Conservation (phyloP, 1,140 invertebrate genomes). For the Drosophila miranda region DNA sequence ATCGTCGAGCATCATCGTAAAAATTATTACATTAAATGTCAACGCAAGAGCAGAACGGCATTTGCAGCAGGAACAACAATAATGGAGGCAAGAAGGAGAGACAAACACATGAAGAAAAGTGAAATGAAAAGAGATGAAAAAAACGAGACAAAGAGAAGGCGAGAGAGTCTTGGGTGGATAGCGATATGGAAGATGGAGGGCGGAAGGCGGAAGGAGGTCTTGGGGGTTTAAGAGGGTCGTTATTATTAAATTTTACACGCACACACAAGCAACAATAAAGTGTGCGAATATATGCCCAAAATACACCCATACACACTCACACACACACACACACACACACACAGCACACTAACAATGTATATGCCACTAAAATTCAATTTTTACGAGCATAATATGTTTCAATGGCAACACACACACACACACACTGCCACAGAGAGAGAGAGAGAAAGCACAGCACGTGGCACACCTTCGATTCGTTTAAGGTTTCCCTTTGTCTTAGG, state of each 20-base stretch:
- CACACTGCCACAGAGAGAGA: background rate
- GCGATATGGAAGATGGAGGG: constrained; percentile 20
- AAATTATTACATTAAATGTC: constrained; percentile 80
- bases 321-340: constrained; percentile 7
- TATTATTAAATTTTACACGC: constrained; percentile 79
- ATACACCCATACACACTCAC: constrained; percentile 29
- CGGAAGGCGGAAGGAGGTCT: constrained; percentile 20
- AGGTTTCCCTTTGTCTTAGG: constrained; percentile 37
- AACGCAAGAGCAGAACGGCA: constrained; percentile 54
- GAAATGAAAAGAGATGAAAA: constrained; percentile 1
- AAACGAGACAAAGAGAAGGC: constrained; percentile 8
- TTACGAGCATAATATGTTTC: constrained; percentile 79
- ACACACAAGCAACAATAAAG: constrained; percentile 62
- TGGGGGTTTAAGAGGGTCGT: constrained; percentile 74
- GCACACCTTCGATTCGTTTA: constrained; percentile 27
- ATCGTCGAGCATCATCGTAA: constrained; percentile 74
- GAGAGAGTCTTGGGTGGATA: constrained; percentile 35
- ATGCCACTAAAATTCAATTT: constrained; percentile 78
- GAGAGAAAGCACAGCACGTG: background rate
- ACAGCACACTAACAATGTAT: constrained; percentile 38
- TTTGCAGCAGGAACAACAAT: background rate
- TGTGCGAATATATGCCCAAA: constrained; percentile 68
- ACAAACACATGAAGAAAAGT: constrained; percentile 14
- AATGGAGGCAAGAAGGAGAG: constrained; percentile 19
- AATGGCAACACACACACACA: constrained; percentile 67